phyloP scores from a whole-genome alignment of 1,140 invertebrate genomes.

The Ceratina australensis region DNA sequence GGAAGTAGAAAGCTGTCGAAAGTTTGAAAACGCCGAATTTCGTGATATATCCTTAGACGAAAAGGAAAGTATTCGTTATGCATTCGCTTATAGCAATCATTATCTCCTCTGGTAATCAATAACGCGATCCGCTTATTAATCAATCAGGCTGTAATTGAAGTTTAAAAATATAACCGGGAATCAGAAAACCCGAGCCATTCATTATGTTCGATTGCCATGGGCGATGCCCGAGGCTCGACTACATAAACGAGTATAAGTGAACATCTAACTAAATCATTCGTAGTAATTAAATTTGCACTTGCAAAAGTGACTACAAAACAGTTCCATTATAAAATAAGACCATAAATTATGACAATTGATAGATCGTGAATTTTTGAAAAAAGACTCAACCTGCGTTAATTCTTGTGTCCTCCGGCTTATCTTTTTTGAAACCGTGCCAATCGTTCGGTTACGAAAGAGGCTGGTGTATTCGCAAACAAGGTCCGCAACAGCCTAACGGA shows the following conservation, averaged over 20 bases:
- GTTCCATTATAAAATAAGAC: neutral
- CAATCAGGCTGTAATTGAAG: no score
- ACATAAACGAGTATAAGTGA: conserved; percentile 7
- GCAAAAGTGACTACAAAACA: conserved; percentile 1
- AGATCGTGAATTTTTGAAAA: neutral
- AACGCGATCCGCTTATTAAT: no score
- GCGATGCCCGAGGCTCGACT: conserved; percentile 10
- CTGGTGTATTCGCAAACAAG: conserved; percentile 19
- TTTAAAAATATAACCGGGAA: neutral
- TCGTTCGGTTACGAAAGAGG: neutral
- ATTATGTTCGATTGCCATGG: conserved; percentile 41
- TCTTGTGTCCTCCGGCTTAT: neutral
- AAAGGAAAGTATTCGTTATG: conserved; percentile 51
- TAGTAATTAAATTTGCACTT: conserved; percentile 47
- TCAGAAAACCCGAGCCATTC: neutral
- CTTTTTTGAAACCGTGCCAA: neutral
- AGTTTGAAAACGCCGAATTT: conserved; percentile 15
- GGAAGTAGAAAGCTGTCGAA: conserved; percentile 57
- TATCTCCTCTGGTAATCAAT: neutral
- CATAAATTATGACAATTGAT: neutral
- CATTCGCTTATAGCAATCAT: neutral
- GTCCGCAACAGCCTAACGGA: conserved; percentile 4
- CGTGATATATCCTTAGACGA: neutral
- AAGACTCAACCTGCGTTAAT: neutral
- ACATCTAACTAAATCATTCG: conserved; percentile 21